A percentile compares a stretch with the other conserved stretches of the same genome.
phyloP scores from a whole-genome alignment of 2,888 invertebrate genomes.

The Conops quadrifasciatus region DNA sequence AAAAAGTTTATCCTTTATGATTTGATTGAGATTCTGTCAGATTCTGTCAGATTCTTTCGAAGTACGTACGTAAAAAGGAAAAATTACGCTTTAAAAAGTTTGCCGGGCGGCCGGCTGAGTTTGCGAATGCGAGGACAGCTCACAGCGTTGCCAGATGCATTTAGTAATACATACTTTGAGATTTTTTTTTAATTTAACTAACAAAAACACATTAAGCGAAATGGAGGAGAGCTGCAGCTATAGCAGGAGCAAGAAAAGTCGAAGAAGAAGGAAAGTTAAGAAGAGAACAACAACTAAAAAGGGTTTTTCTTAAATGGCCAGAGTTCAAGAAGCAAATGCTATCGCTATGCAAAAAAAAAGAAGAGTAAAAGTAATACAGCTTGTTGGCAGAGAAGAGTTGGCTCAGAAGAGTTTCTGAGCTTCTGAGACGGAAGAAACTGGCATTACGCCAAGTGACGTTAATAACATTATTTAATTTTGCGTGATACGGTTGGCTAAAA shows the following conservation, averaged over 20 bases:
- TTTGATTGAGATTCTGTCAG: neutral
- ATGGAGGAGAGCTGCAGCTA: neutral
- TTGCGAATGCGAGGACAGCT: neutral
- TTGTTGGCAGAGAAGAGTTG: too few species aligned
- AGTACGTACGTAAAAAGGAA: neutral
- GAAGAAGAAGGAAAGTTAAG: neutral
- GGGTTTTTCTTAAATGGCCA: too few species aligned
- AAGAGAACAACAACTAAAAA: neutral
- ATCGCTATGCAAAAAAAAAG: neutral
- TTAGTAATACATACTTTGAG: neutral
- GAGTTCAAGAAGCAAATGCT: too few species aligned
- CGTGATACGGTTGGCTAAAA: slow-evolving; percentile 21
- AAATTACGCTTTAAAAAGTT: neutral
- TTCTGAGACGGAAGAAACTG: neutral
- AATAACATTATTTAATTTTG: slow-evolving; percentile 27
- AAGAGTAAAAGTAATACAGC: too few species aligned
- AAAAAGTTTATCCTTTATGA: slow-evolving; percentile 17
- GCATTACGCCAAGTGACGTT: slow-evolving; percentile 8
- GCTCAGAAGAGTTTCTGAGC: too few species aligned
- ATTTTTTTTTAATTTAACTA: too few species aligned
- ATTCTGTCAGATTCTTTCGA: neutral
- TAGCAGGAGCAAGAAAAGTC: neutral
- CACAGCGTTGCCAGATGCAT: slow-evolving; percentile 6
- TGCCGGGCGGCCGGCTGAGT: neutral
- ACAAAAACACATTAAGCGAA: neutral